Evolutionary conservation across 2,797 vertebrate species (phyloP).

Genomic region (Enteromius afrohamiltoni): DNA sequence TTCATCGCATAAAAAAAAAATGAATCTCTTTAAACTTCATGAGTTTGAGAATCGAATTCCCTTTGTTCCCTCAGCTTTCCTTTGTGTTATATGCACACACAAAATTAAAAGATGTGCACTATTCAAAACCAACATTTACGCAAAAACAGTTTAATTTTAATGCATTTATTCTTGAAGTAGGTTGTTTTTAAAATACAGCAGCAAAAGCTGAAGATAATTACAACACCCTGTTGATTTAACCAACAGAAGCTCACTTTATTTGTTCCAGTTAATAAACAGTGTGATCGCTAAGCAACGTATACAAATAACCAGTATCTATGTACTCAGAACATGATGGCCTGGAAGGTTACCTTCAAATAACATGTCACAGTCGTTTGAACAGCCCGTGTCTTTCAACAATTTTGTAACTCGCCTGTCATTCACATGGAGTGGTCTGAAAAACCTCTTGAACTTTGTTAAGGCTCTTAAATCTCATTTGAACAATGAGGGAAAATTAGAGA

Average conservation of each 20-base stretch:
- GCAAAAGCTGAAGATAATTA: not conserved
- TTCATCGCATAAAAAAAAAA: slow-evolving; percentile 5
- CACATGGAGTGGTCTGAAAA: slow-evolving; percentile 34
- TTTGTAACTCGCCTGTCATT: slow-evolving; percentile 23
- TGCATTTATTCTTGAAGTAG: not conserved
- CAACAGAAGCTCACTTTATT: not conserved
- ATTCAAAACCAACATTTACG: not conserved
- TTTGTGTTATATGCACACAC: not conserved
- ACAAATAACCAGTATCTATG: no score
- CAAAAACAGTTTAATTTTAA: not conserved
- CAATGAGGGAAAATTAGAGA: slow-evolving; percentile 6
- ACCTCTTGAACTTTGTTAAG: slow-evolving; percentile 46
- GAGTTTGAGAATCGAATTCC: slow-evolving; percentile 10
- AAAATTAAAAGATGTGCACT: not conserved
- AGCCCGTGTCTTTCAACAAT: slow-evolving; percentile 7
- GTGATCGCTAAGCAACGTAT: no score
- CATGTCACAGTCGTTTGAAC: slow-evolving; percentile 30
- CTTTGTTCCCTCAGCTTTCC: not conserved
- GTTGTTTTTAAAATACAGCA: not conserved
- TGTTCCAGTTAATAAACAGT: no score
- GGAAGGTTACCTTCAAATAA: slow-evolving; percentile 32
- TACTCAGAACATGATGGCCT: slow-evolving; percentile 10
- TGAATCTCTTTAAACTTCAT: slow-evolving; percentile 4
- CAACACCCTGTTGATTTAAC: not conserved
- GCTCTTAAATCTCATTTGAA: slow-evolving; percentile 10